These are phyloP conservation scores for Agonopterix arenella DNA, from an alignment of 2,888 invertebrate genomes.

Conservation along the genomic window DNA sequence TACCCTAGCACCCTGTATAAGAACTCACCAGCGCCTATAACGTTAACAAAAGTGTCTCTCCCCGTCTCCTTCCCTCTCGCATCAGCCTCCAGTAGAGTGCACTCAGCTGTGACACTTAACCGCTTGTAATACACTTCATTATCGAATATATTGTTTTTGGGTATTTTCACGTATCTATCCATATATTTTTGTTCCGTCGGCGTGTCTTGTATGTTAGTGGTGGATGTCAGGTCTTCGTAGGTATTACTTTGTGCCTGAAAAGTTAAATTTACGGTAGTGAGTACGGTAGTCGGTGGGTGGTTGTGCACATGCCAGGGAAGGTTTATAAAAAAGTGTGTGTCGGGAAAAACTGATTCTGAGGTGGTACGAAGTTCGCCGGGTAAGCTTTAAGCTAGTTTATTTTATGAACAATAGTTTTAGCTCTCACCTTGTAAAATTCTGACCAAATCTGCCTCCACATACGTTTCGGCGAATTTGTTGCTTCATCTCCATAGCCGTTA, in stretches of 20 bases:
- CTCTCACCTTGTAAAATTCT: conserved; percentile 55
- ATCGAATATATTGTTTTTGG: conserved; percentile 37
- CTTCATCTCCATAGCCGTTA: conserved; percentile 64
- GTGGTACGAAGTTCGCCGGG: no score
- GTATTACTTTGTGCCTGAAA: conserved; percentile 53
- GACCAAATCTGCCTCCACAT: conserved; percentile 65
- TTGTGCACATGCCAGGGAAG: no score
- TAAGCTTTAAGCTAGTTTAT: no score
- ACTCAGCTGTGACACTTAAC: conserved; percentile 76
- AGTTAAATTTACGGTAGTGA: no score
- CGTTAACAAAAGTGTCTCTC: conserved; percentile 78
- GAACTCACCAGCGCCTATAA: conserved; percentile 80
- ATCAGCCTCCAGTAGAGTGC: conserved; percentile 79
- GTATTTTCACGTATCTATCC: conserved; percentile 40
- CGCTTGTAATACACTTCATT: conserved; percentile 69
- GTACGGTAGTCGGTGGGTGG: no score
- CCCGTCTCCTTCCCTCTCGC: conserved; percentile 65
- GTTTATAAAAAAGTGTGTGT: no score
- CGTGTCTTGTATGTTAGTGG: conserved; percentile 30
- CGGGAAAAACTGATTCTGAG: no score
- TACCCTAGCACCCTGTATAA: no score
- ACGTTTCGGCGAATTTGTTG: conserved; percentile 51
- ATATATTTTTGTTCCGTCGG: conserved; percentile 35
- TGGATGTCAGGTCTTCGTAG: conserved; percentile 41
- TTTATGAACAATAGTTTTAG: no score